These are phyloP conservation scores for Pyrgilauda ruficollis DNA, from an alignment of 2,113 vertebrate species.

Conservation along the genomic window DNA sequence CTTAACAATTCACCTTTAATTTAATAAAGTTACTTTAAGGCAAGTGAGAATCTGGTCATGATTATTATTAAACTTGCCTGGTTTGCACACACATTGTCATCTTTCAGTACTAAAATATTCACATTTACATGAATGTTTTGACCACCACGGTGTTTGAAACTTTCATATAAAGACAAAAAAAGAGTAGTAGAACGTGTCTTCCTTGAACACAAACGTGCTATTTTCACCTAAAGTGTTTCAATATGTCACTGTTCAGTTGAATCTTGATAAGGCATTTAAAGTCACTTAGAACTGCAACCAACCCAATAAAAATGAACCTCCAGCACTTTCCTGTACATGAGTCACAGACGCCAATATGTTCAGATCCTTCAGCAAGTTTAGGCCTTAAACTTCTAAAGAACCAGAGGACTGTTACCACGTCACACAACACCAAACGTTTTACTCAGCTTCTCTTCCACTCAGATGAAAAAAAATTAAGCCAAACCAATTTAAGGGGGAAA, in stretches of 20 bases:
- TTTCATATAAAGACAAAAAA: neutral
- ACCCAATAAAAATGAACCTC: neutral
- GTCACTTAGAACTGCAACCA: neutral
- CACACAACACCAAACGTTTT: neutral
- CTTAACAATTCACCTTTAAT: neutral
- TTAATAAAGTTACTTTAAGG: neutral
- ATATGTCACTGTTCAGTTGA: fast-evolving
- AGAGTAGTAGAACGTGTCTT: neutral
- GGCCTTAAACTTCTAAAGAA: neutral
- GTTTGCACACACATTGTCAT: neutral
- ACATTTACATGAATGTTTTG: neutral
- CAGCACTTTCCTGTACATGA: neutral
- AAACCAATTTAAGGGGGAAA: fast-evolving
- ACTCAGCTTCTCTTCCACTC: neutral
- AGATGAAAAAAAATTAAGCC: neutral
- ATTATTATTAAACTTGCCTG: neutral
- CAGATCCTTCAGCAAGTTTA: neutral
- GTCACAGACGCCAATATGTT: neutral
- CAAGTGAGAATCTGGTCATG: neutral
- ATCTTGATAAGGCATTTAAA: neutral
- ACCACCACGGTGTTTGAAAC: neutral
- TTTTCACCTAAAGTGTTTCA: neutral
- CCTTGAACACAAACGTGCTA: neutral
- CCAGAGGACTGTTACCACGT: neutral
- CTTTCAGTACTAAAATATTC: neutral